phyloP scores from a whole-genome alignment of 2,113 vertebrate genomes.

The Sander lucioperca region DNA sequence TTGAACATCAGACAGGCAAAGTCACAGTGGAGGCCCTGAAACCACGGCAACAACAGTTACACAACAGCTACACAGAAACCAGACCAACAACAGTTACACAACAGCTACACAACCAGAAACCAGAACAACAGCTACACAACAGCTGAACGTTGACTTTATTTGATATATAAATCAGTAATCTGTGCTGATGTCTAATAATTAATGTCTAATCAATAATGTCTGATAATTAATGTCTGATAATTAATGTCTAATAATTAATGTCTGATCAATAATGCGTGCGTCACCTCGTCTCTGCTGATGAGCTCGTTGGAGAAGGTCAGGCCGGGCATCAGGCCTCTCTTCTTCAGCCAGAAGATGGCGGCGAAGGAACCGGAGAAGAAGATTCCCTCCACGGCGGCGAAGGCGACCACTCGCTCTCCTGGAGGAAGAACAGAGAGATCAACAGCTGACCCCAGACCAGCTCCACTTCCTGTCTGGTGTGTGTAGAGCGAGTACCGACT shows the following conservation, averaged over 20 bases:
- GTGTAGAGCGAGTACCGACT: no score
- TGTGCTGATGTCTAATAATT: no score
- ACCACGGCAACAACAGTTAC: background rate
- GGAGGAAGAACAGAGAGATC: background rate
- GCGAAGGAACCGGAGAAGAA: slow-evolving; percentile 99
- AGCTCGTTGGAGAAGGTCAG: slow-evolving; percentile 99
- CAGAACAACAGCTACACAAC: background rate
- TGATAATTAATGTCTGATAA: no score
- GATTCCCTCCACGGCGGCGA: slow-evolving; percentile 97
- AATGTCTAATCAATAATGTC: no score
- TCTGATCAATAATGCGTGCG: no score
- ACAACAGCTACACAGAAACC: no score
- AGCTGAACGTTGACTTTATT: no score
- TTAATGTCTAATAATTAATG: no score
- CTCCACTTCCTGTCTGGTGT: no score
- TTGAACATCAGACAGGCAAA: slow-evolving; percentile 99
- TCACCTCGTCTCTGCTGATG: slow-evolving; percentile 97
- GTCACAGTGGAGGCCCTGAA: slow-evolving; percentile 89
- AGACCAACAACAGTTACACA: background rate
- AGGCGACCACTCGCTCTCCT: slow-evolving; percentile 97
- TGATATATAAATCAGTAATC: no score
- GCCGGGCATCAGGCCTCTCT: slow-evolving; percentile 97
- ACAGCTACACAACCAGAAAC: background rate
- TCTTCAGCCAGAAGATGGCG: slow-evolving; percentile 99
- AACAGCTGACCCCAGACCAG: background rate